phyloP scores from a whole-genome alignment of 2,888 invertebrate genomes.

The Platypus cylindrus region DNA sequence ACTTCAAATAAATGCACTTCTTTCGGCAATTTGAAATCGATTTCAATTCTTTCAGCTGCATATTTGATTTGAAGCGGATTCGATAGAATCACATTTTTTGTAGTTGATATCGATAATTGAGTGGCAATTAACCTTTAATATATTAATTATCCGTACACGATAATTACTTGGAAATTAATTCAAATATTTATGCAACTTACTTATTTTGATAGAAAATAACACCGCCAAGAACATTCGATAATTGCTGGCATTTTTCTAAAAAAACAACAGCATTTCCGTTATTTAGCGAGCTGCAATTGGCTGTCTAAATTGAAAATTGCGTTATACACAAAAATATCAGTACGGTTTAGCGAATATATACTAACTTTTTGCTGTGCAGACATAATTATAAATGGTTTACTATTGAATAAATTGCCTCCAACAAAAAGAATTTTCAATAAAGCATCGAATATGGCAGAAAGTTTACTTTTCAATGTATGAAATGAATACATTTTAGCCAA shows the following conservation, averaged over 20 bases:
- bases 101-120: conserved; percentile 59
- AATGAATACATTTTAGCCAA: conserved; percentile 44
- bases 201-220: conserved; percentile 79
- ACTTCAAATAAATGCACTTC: conserved; percentile 72
- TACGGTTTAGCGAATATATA: no score
- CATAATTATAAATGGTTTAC: no score
- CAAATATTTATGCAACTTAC: conserved; percentile 39
- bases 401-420: conserved; percentile 72
- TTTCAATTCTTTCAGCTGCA: conserved; percentile 55
- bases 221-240: conserved; percentile 70
- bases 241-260: conserved; percentile 70
- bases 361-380: no score
- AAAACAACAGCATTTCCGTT: conserved; percentile 40
- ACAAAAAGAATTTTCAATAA: conserved; percentile 75
- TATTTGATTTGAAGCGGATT: conserved; percentile 76
- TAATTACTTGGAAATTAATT: no score
- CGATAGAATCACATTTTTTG: conserved; percentile 67
- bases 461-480: conserved; percentile 54
- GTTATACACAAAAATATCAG: no score
- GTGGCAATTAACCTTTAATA: conserved; percentile 60
- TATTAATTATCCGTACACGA: not conserved
- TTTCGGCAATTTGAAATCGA: conserved; percentile 60
- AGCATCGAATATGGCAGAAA: conserved; percentile 80
- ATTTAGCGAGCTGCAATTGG: no score
- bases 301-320: no score